phyloP scores from a whole-genome alignment of 2,797 vertebrate species.

The Mallotus villosus region DNA sequence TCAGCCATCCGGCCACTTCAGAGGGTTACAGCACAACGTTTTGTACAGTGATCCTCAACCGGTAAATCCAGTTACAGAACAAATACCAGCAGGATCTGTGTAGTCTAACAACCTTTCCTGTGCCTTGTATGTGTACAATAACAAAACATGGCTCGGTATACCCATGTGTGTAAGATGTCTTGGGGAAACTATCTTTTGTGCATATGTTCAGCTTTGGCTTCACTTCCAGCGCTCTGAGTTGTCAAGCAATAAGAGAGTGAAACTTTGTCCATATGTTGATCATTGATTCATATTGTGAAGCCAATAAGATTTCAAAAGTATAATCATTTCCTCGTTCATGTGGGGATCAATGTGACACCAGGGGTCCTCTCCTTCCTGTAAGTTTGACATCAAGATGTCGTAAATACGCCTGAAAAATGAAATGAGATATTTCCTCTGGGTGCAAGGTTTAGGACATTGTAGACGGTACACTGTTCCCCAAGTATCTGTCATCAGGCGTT shows the following conservation, averaged over 20 bases:
- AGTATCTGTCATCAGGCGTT: constrained; percentile 11
- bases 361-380: background rate
- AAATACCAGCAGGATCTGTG: background rate
- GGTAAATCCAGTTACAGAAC: background rate
- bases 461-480: constrained; percentile 13
- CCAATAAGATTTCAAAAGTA: background rate
- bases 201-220: background rate
- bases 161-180: no score
- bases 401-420: constrained; percentile 11
- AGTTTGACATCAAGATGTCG: constrained; percentile 13
- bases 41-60: background rate
- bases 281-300: background rate
- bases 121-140: background rate
- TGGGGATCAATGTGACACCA: background rate
- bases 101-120: background rate
- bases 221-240: background rate
- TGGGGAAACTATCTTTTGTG: background rate
- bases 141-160: background rate
- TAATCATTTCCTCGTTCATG: constrained; percentile 7
- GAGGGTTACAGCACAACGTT: background rate
- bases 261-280: background rate
- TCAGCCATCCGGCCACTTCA: background rate
- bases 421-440: constrained; percentile 14
- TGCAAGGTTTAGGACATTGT: background rate
- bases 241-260: background rate